Base-by-base conservation (phyloP, 2,888 invertebrate genomes). In the Drosophila rellima region DNA sequence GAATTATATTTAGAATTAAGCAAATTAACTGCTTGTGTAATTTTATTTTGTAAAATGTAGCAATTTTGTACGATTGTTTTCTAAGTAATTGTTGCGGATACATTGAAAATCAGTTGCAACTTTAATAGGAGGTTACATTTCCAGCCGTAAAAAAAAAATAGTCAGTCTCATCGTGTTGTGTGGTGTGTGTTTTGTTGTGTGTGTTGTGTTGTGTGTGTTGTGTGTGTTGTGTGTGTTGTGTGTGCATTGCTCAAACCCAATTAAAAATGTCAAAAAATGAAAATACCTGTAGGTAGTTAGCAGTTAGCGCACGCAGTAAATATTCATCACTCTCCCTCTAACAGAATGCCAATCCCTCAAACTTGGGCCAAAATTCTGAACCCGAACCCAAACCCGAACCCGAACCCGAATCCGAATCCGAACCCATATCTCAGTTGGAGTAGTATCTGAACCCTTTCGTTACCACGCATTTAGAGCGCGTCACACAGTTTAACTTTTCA, bases 231-330 rank as follows among this genome's bases (percentile, higher is more conserved):
- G 35, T 40, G 20, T 54, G 70, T 54, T 55, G 71, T 54, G 76
- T 78, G 70, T 59, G 69, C 71, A 66, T 75, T 75, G 83, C 85
- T 85, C 85, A 83, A 86, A 88, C 85, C 85, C 85, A 86, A 86
- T 86, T 86, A 86, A 86, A 86, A 86, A 88, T 86, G 88, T 86
- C 88, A 83, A 78, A 75, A 83, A 88, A 83, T 80, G 78, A 70
- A 81, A 88, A 88, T 88, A 88, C 89, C 88, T 89, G 89, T 83
- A 89, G 86, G 88, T 89, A 89, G 86, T 88, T 89, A 85, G 88
- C 86, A 85, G 85, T 85, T 81, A 87, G 83, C 78, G 79, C 78
- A 86, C 77, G 88, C 88, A 87, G 89, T 88, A 89, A 89, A 88
- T 89, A 88, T 89, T 89, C 88, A 89, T 87, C 88, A 89, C 88